A percentile compares a stretch with the other conserved stretches of the same genome.
phyloP scores from a whole-genome alignment of 1,140 invertebrate species.

The Hypothenemus hampei region DNA sequence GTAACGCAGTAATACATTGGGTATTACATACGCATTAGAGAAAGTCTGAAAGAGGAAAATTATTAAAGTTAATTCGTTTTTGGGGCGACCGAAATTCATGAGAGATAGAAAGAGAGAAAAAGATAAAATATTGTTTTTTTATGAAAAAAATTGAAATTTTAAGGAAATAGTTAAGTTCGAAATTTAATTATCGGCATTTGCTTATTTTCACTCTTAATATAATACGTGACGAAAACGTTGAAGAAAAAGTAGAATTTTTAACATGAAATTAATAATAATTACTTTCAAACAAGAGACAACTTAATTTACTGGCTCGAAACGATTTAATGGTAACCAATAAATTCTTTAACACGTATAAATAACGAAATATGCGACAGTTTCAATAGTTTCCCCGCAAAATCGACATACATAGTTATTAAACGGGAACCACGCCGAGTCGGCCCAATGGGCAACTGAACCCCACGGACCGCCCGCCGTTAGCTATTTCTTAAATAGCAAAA shows the following conservation, averaged over 20 bases:
- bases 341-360: slow-evolving; percentile 11
- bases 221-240: no score
- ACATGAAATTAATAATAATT: no score
- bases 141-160: no score
- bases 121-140: no score
- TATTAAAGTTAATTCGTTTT: slow-evolving; percentile 8
- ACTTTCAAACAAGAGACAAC: no score
- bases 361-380: slow-evolving; percentile 20
- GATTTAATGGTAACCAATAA: slow-evolving; percentile 13
- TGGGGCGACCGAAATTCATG: no score
- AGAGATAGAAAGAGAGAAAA: no score
- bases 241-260: no score
- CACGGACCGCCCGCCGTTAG: slow-evolving; percentile 4
- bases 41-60: slow-evolving; percentile 3
- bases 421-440: slow-evolving; percentile 11
- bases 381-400: slow-evolving; percentile 21
- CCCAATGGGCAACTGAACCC: slow-evolving; percentile 15
- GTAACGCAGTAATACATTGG: slow-evolving; percentile 2
- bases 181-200: no score
- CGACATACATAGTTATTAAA: slow-evolving; percentile 27
- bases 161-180: no score
- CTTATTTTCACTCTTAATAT: no score
- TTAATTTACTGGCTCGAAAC: no score
- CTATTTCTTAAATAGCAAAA: slow-evolving; percentile 26
- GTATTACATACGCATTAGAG: slow-evolving; percentile 1